Base-by-base conservation (phyloP, 1,140 invertebrate genomes). In the Drosophila erecta region DNA sequence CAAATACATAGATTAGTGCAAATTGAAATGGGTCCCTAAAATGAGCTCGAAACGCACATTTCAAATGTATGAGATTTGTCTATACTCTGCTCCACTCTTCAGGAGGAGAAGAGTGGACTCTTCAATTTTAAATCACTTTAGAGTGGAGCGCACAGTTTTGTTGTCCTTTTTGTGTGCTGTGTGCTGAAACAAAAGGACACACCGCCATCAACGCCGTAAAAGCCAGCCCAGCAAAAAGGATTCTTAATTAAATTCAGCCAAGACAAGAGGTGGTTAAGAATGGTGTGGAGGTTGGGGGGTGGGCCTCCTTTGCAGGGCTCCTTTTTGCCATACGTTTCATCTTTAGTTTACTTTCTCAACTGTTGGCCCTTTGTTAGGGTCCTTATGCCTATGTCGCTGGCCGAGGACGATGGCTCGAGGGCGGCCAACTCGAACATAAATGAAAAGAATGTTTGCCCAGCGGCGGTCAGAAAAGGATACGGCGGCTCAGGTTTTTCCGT, bases 201-300 rank as follows among this genome's bases (percentile, higher is more conserved):
- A 37, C 37, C 37, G 14, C 37, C 37, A 38, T 14, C 37, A 38
- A 12, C 37, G 5, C 55, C 55, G 59, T 62, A 71, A 75, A 75
- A 83, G 74, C 58, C 71, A 76, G 64, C 71, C 71, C 49, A 41
- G 53, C 79, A 62, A 81, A 81, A 86, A 87, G 81, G 81, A 76
- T 86, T 86, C 83, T 87, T 86, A 86, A 86, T 86, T 86, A 86
- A 86, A 86, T 86, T 86, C 78, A 69, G 55, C 41, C 83, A 87
- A 76, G 74, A 76, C 72, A 76, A 75, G 72, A 41, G 76, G 80
- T 79, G 76, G 64, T 54, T 60, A 38, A 50, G 44, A 15, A 10
- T 49, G 47, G 12, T 27, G 30, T 15, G 5, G 33, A 35, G n/a
- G 35, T 17, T 27, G 35, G 43, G 70, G 1, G 30, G 50, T n/a